Evolutionary conservation across 2,888 invertebrate species (phyloP), one percentile per base, ranked within the genome.

Genomic region (Nomada lathburiana): DNA sequence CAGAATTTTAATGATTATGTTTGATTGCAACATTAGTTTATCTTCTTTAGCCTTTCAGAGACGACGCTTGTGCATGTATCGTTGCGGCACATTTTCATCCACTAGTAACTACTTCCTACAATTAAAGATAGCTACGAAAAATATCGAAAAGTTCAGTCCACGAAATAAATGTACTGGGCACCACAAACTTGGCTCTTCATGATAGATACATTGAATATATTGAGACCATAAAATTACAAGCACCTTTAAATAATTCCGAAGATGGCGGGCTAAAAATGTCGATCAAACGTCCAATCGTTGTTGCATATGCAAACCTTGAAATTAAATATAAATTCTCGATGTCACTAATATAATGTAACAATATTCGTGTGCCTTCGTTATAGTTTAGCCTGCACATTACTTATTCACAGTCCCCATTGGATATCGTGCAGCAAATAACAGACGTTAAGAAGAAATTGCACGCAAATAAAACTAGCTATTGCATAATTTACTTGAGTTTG

Each of bases 181-280:
- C 36, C 7, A 36, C 7, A 36, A 36, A 36, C 36, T 36, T 36
- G 36, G 36, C 7, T 1, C 7, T 1, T 5, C 7, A 7, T 36
- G 0, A 36, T 5, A 7, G 36, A 36, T 1, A 5, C 36, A 36
- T 36, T 36, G 36, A 36, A 36, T 47, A 29, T 67, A 7, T 26
- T n/a, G 29, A n/a, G 13, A 26, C 23, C 5, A 26, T 59, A 47
- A 47, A 26, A 47, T 4, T 20, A 2, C 16, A 26, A 68, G 16
- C 44, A 36, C 36, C 16, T 26, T 18, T 60, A 75, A 52, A 68
- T 75, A 75, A 53, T 75, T 75, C 18, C 13, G 11, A n/a, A 23
- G 2, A 26, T 44, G 23, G 23, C 47, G 26, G n/a, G 2, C 11
- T 20, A 26, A 26, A 60, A 44, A 68, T 11, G 75, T 68, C 75